Evolutionary conservation across 2,888 invertebrate species (phyloP), one percentile per base, ranked within the genome.

Genomic region (Encarsia formosa): DNA sequence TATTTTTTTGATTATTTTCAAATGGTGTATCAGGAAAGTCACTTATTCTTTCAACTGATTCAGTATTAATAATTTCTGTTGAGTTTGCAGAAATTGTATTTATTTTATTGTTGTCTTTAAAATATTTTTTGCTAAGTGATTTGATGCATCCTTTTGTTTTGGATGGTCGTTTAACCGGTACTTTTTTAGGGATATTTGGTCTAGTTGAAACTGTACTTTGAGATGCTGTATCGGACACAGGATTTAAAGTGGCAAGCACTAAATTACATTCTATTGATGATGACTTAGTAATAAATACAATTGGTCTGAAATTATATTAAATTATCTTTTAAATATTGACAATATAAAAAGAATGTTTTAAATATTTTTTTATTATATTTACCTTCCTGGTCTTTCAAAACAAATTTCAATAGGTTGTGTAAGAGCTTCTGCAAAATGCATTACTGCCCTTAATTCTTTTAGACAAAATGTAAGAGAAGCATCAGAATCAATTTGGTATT

Each of bases 391-490:
- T 31, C 78, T 79, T 68, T 88, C 86, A 76, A 93, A 92, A 66
- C 84, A 81, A 35, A 90, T 68, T 39, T 81, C 79, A 4, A 93
- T 64, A 45, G 86, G 83, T 47, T 88, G 75, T 64, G 80, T 82
- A 8, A 86, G 77, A 2, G 81, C 78, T 73, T 93, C 94, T 1
- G 90, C 86, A 75, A 93, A 91, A 20, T 80, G 76, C 19, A 93
- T 73, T 15, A 91, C 79, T 1, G 93, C 89, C 68, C 86, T 77
- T 50, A 94, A 83, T 67, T 93, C 92, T 71, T 88, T 91, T 45
- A 93, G 75, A 57, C 90, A 88, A 73, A 93, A 92, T 59, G 93
- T 92, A 24, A 94, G 81, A 19, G 81, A 79, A 0, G 87, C 82
- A 61, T 86, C 85, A 46, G 78, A 71, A 1, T 75, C 78, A 62